Conservation (phyloP, 2,797 vertebrate species). For the Octomys mimax region DNA sequence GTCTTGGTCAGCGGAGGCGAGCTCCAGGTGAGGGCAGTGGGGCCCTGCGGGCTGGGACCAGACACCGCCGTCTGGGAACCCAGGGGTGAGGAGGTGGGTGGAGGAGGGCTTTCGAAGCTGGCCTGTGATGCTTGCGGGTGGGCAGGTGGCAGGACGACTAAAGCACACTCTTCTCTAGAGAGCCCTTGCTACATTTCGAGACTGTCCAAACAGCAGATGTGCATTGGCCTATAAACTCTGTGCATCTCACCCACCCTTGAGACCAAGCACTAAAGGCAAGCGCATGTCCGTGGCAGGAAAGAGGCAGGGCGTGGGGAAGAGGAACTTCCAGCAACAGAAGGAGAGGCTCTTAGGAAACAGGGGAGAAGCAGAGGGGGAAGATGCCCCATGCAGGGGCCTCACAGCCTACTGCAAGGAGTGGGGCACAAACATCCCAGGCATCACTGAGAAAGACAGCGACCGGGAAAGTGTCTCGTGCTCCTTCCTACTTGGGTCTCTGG, state of each 20-base stretch:
- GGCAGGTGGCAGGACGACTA: neutral
- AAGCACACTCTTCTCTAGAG: neutral
- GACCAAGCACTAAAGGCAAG: neutral
- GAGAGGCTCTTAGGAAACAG: neutral
- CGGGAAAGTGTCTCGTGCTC: neutral
- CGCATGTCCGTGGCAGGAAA: neutral
- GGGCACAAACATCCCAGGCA: neutral
- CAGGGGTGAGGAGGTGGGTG: accelerated
- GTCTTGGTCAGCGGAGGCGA: neutral
- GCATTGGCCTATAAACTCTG: neutral
- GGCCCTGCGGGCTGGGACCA: neutral
- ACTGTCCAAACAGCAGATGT: neutral
- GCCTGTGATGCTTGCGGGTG: neutral
- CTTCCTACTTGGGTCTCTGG: neutral
- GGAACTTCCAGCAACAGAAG: too few relatives aligned
- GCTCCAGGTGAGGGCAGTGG: neutral
- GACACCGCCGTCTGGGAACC: neutral
- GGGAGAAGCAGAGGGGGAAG: neutral
- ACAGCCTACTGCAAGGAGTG: too few relatives aligned
- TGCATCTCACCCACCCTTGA: neutral
- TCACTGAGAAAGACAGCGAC: neutral
- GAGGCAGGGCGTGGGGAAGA: accelerated
- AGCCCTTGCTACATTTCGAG: neutral
- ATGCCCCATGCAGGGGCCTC: neutral
- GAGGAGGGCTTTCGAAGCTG: neutral